phyloP scores from a whole-genome alignment of 2,113 vertebrate species.

The Alligator sinensis region DNA sequence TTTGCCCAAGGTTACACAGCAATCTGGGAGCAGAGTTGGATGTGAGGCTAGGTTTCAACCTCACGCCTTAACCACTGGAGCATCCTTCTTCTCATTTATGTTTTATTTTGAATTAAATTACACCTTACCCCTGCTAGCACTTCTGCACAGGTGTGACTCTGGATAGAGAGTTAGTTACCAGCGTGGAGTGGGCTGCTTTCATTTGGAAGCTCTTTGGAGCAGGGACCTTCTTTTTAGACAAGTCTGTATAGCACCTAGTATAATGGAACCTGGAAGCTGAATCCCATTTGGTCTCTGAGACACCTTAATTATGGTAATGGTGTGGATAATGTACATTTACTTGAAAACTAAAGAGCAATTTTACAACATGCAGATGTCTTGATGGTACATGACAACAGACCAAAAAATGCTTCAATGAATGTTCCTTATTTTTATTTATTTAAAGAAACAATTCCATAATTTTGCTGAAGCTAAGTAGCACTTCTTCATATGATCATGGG shows the following conservation, averaged over 20 bases:
- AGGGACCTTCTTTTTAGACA: neutral
- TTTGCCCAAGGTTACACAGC: slow-evolving; percentile 3
- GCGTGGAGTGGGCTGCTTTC: neutral
- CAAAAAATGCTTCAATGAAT: neutral
- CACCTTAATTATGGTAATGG: neutral
- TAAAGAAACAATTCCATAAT: neutral
- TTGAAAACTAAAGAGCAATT: slow-evolving; percentile 15
- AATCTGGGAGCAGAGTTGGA: neutral
- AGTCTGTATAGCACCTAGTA: neutral
- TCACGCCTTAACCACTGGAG: slow-evolving; percentile 1
- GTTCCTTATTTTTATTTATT: neutral
- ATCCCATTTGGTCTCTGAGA: neutral
- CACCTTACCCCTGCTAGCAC: neutral
- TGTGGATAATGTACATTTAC: slow-evolving; percentile 19
- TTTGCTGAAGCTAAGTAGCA: slow-evolving; percentile 3
- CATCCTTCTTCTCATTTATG: slow-evolving; percentile 16
- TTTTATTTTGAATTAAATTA: slow-evolving; percentile 34
- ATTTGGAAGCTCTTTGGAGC: neutral
- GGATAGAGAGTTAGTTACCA: neutral
- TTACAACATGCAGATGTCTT: neutral
- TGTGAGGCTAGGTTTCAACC: neutral
- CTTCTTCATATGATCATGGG: neutral
- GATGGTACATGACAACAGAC: neutral
- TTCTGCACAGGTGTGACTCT: slow-evolving; percentile 6
- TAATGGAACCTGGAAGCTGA: neutral